A percentile compares a stretch with the other conserved stretches of the same genome.
These are phyloP conservation scores for Metopia argyrocephala DNA, from an alignment of 2,888 invertebrate species.

Conservation along the genomic window DNA sequence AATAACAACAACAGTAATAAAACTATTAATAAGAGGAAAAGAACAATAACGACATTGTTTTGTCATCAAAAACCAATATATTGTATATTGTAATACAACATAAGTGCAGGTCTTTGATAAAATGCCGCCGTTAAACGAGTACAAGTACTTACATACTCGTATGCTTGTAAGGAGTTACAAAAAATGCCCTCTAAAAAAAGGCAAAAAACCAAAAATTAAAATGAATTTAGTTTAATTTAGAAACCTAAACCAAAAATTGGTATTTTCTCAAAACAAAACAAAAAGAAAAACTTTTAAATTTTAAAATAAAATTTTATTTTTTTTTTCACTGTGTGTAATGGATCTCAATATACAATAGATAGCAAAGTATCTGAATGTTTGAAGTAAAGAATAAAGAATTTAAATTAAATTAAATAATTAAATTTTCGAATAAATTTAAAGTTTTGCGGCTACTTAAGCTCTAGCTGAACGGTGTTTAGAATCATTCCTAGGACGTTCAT, in stretches of 20 bases:
- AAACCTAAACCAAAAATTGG: too few species aligned
- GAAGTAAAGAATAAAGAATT: too few species aligned
- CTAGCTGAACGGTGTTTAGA: too few species aligned
- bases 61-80: slow-evolving; percentile 58
- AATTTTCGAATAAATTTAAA: too few species aligned
- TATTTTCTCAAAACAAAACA: neutral
- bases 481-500: too few species aligned
- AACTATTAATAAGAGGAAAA: slow-evolving; percentile 5
- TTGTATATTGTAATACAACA: slow-evolving; percentile 44
- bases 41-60: slow-evolving; percentile 58
- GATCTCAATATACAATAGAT: too few species aligned
- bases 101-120: slow-evolving; percentile 19
- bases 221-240: neutral
- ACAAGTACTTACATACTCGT: too few species aligned
- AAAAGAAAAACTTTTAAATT: neutral
- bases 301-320: neutral
- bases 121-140: slow-evolving; percentile 41
- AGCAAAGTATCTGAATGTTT: too few species aligned
- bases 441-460: too few species aligned
- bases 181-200: neutral
- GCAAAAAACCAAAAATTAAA: too few species aligned
- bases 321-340: too few species aligned
- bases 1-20: neutral
- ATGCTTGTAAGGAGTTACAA: neutral
- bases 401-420: too few species aligned